These are phyloP conservation scores for Harmothoe impar DNA, from an alignment of 2,888 invertebrate species.

Conservation along the genomic window DNA sequence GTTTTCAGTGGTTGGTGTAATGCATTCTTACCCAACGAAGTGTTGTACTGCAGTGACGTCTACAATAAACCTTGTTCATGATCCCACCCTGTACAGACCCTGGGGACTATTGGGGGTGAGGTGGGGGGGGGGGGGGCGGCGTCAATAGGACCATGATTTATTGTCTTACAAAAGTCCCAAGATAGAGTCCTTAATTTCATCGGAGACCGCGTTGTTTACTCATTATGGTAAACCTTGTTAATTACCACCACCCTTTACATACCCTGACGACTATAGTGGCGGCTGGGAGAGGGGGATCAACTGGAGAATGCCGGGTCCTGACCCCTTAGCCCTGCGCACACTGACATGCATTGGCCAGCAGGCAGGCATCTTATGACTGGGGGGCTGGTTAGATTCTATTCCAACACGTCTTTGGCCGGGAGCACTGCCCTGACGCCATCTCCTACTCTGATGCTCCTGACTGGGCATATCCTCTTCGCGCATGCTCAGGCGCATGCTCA, in stretches of 20 bases:
- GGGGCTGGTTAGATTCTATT: neutral
- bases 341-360: neutral
- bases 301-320: too few species aligned
- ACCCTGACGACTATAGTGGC: neutral
- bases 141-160: too few species aligned
- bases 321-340: neutral
- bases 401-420: neutral
- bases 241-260: neutral
- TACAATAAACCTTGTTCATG: too few species aligned
- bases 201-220: too few species aligned
- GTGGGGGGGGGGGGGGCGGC: neutral
- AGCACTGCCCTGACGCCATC: slow-evolving; percentile 39
- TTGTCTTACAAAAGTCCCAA: too few species aligned
- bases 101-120: neutral
- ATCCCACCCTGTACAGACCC: neutral
- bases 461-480: slow-evolving; percentile 52
- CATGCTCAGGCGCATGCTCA: slow-evolving; percentile 53
- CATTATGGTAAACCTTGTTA: slow-evolving; percentile 1
- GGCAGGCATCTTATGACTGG: neutral
- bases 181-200: too few species aligned
- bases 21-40: too few species aligned
- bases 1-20: too few species aligned
- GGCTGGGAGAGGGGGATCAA: neutral
- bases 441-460: slow-evolving; percentile 29
- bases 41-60: too few species aligned